phyloP scores from a whole-genome alignment of 2,113 vertebrate genomes.

The Furnarius figulus region DNA sequence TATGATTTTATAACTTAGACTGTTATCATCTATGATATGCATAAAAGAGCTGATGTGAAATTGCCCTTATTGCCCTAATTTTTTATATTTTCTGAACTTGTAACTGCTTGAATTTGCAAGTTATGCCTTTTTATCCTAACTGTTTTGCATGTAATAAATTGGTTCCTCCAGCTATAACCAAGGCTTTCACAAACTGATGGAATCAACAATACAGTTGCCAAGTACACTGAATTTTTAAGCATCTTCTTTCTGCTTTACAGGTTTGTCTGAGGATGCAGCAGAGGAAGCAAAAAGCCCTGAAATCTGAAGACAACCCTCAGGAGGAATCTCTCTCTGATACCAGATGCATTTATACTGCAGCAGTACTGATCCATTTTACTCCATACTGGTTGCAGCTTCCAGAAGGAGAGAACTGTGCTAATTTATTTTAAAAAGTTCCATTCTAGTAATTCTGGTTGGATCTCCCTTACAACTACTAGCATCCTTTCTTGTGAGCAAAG shows the following conservation, averaged over 20 bases:
- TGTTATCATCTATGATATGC: not conserved
- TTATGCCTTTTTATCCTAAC: not conserved
- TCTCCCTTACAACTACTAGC: not conserved
- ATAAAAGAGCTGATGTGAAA: not conserved
- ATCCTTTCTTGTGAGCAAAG: not conserved
- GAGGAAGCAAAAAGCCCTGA: slow-evolving; percentile 51
- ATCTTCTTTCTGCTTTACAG: slow-evolving; percentile 49
- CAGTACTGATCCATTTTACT: not conserved
- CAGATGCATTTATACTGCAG: slow-evolving; percentile 17
- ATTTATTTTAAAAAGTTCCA: not conserved
- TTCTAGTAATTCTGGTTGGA: not conserved
- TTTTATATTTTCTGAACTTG: not conserved
- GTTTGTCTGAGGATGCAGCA: slow-evolving; percentile 40
- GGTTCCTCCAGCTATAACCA: slow-evolving; percentile 10
- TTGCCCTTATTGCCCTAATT: not conserved
- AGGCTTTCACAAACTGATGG: not conserved
- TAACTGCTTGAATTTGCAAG: slow-evolving; percentile 5
- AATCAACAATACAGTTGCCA: not conserved
- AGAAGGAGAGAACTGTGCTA: not conserved
- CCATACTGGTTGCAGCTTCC: not conserved
- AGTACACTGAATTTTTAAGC: not conserved
- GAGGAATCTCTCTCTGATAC: not conserved
- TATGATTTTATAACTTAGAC: not conserved
- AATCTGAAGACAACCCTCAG: not conserved
- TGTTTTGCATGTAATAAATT: not conserved